Percentiles rank a stretch among this genome's conserved stretches.
phyloP scores from a whole-genome alignment of 2,888 invertebrate species.

The Erannis defoliaria region DNA sequence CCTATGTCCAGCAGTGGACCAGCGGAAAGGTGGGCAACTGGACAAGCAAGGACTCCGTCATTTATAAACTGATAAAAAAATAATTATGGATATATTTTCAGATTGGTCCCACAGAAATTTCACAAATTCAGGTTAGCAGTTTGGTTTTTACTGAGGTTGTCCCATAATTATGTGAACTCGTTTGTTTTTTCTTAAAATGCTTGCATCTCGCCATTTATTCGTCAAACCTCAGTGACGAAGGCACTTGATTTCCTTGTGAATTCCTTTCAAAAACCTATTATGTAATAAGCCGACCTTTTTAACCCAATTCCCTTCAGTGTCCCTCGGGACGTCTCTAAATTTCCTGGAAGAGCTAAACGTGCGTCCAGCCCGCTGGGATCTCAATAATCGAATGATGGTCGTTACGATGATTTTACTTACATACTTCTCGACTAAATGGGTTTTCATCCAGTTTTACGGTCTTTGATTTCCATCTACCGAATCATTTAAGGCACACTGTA shows the following conservation, averaged over 20 bases:
- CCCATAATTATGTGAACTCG: too few species aligned
- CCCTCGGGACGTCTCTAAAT: conserved; percentile 15
- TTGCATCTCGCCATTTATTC: not conserved
- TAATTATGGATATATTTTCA: too few species aligned
- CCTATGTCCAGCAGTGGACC: too few species aligned
- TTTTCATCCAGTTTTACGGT: not conserved
- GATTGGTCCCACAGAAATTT: too few species aligned
- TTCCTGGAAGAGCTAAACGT: conserved; percentile 15
- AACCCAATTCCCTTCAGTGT: conserved; percentile 12
- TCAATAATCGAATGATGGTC: conserved; percentile 25
- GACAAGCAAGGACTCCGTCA: too few species aligned
- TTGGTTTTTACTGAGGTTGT: too few species aligned
- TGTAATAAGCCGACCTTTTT: conserved; percentile 27
- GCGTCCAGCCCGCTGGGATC: conserved; percentile 2
- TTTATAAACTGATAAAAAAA: too few species aligned
- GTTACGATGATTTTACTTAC: conserved; percentile 18
- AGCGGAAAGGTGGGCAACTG: too few species aligned
- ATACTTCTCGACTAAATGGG: not conserved
- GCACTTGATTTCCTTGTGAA: not conserved
- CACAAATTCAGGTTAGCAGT: too few species aligned
- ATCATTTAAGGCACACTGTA: too few species aligned
- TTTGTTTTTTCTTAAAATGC: too few species aligned
- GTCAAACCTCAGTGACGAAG: not conserved
- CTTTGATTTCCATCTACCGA: not conserved
- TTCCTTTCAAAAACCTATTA: conserved; percentile 11